Evolutionary conservation across 2,113 vertebrate genomes (phyloP).

Genomic region (mouse (Mus musculus)): DNA sequence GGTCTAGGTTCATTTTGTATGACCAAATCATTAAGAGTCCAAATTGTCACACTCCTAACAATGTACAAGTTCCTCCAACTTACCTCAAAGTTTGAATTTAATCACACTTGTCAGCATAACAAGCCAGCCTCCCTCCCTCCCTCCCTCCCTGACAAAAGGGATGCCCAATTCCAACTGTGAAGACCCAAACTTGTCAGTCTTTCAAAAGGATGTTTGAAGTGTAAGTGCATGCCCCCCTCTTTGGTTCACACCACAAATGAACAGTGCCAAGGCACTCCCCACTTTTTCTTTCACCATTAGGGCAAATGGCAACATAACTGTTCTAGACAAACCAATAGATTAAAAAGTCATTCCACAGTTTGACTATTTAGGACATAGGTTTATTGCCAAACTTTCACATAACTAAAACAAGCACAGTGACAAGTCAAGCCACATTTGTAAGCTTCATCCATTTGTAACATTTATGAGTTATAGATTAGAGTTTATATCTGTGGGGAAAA

Average conservation of each 20-base stretch:
- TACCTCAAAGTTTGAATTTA: conserved; percentile 28
- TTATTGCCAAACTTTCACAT: conserved; percentile 18
- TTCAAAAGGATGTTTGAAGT: not conserved
- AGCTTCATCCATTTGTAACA: not conserved
- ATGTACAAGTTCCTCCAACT: not conserved
- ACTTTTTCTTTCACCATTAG: not conserved
- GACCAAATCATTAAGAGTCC: not conserved
- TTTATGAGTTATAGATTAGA: not conserved
- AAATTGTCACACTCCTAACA: not conserved
- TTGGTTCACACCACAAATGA: not conserved
- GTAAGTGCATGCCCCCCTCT: not conserved
- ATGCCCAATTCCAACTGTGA: not conserved
- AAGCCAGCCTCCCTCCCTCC: not conserved
- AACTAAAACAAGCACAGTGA: conserved; percentile 23
- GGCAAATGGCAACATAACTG: not conserved
- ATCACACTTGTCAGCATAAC: not conserved
- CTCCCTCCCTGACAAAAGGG: not conserved
- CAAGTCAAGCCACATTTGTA: not conserved
- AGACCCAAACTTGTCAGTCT: not conserved
- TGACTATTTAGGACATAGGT: not conserved
- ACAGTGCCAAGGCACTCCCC: not conserved
- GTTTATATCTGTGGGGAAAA: not conserved
- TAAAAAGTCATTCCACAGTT: conserved; percentile 41
- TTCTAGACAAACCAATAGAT: not conserved
- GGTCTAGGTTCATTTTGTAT: not conserved